Conservation (phyloP, 2,888 invertebrate genomes). For the Thelaira solivaga region DNA sequence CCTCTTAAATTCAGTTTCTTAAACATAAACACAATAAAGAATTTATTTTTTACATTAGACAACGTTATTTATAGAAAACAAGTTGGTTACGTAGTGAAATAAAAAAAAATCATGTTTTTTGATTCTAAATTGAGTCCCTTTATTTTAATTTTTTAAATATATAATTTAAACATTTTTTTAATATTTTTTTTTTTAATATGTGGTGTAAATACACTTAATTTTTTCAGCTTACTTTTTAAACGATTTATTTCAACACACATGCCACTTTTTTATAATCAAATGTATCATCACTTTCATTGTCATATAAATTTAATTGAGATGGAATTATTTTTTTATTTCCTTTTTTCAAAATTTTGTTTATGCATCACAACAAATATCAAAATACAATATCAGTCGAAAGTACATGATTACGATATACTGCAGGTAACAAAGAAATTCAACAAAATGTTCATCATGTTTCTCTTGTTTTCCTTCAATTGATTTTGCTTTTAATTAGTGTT, state of each 20-base stretch:
- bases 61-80: neutral
- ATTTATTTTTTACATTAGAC: constrained; percentile 4
- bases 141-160: neutral
- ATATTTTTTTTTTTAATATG: neutral
- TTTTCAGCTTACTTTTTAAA: neutral
- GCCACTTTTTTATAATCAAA: neutral
- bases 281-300: constrained; percentile 41
- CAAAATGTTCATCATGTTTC: constrained; percentile 13
- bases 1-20: neutral
- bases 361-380: constrained; percentile 52
- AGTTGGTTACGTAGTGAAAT: neutral
- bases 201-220: constrained; percentile 8
- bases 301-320: constrained; percentile 44
- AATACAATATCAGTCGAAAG: constrained; percentile 73
- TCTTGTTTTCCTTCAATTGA: constrained; percentile 4
- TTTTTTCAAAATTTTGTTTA: constrained; percentile 60
- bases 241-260: neutral
- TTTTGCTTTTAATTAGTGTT: constrained; percentile 19
- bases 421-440: constrained; percentile 73
- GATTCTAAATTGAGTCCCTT: neutral
- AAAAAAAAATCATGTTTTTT: neutral
- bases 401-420: constrained; percentile 77
- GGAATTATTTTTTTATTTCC: constrained; percentile 53
- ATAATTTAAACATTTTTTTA: constrained; percentile 1
- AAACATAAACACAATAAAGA: neutral